Conservation (phyloP, 2,797 vertebrate genomes). For the Etheostoma nigrum region DNA sequence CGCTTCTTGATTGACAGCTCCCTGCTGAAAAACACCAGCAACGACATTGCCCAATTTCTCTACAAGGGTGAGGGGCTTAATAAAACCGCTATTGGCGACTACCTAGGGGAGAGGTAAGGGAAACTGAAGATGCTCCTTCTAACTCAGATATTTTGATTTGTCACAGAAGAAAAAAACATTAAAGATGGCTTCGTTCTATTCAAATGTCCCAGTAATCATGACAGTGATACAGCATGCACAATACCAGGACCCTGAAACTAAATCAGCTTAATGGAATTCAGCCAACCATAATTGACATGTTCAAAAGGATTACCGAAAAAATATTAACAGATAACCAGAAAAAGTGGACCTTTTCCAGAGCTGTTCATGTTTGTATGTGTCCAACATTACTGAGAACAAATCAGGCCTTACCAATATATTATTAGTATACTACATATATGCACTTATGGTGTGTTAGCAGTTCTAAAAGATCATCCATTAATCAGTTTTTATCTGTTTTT, state of each 20-base stretch:
- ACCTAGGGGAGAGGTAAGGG: constrained; percentile 93
- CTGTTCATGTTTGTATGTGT: neutral
- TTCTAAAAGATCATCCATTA: constrained; percentile 38
- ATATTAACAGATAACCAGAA: too few species aligned
- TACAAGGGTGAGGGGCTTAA: constrained; percentile 97
- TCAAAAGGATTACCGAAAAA: neutral
- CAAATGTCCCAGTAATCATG: neutral
- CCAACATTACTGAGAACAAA: neutral
- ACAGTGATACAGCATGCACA: neutral
- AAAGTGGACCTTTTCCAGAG: neutral
- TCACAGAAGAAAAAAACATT: neutral
- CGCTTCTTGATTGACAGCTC: constrained; percentile 93
- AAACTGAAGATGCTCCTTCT: neutral
- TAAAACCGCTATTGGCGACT: constrained; percentile 97
- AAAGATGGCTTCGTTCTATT: neutral
- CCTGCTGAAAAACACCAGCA: constrained; percentile 92
- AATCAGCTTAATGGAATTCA: neutral
- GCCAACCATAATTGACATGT: neutral
- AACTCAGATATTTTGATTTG: neutral
- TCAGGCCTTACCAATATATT: neutral
- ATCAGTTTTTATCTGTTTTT: constrained; percentile 26
- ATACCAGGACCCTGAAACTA: neutral
- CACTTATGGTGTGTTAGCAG: neutral
- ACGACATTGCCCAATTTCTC: constrained; percentile 94
- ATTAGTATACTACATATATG: neutral